Percentiles rank a stretch among this genome's conserved stretches.
phyloP scores from a whole-genome alignment of 2,888 invertebrate species.

The Luperina nickerlii region DNA sequence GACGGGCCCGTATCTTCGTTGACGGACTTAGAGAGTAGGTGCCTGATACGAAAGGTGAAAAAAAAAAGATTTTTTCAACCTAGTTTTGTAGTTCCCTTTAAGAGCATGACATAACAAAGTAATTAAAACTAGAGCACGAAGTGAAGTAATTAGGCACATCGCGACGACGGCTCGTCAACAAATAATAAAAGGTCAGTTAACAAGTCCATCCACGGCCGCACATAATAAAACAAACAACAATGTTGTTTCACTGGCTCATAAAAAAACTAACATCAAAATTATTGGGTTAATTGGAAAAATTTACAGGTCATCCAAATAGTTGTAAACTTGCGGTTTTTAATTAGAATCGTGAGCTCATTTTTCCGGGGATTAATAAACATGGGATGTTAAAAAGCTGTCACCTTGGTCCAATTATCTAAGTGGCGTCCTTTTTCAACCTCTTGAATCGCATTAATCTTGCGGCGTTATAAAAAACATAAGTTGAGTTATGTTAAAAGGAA shows the following conservation, averaged over 20 bases:
- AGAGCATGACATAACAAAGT: slow-evolving; percentile 9
- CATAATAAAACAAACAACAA: slow-evolving; percentile 29
- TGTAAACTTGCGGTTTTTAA: slow-evolving; percentile 35
- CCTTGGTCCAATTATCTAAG: slow-evolving; percentile 18
- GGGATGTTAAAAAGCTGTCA: slow-evolving; percentile 12
- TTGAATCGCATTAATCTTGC: too few relatives aligned
- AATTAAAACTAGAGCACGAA: slow-evolving; percentile 31
- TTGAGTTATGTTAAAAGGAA: too few relatives aligned
- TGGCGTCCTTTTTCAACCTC: too few relatives aligned
- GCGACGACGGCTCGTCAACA: slow-evolving; percentile 50
- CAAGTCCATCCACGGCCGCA: slow-evolving; percentile 3
- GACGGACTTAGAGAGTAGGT: too few relatives aligned
- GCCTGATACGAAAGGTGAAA: too few relatives aligned
- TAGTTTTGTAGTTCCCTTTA: neutral
- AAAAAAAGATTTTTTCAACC: neutral
- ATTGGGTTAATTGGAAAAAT: slow-evolving; percentile 45
- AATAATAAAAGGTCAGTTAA: slow-evolving; percentile 48
- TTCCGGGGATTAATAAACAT: neutral
- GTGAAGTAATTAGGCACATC: slow-evolving; percentile 50
- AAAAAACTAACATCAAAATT: slow-evolving; percentile 40
- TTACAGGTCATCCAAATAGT: slow-evolving; percentile 42
- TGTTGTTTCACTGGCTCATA: slow-evolving; percentile 32
- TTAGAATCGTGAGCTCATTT: slow-evolving; percentile 27
- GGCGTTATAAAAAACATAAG: too few relatives aligned
- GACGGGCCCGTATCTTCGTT: too few relatives aligned